Evolutionary conservation across 37 sponge, comb jelly and placozoan genomes (phyloP).

Genomic region (Tethya wilhelma): DNA sequence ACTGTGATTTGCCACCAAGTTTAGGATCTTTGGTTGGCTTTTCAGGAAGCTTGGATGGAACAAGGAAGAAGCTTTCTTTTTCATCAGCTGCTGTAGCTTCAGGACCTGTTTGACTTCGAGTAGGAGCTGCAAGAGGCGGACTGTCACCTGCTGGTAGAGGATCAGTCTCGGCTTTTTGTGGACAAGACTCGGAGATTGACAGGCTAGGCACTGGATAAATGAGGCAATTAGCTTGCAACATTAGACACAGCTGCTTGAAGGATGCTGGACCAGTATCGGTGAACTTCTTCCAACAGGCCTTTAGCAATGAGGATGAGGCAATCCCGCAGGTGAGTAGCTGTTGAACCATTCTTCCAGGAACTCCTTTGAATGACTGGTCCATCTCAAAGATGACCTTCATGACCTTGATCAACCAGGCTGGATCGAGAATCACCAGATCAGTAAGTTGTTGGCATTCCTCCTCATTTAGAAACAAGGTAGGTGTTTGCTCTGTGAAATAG

Average conservation of each 20-base stretch:
- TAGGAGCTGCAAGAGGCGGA: too few species aligned
- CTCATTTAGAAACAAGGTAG: constrained; percentile 25
- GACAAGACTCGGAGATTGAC: too few species aligned
- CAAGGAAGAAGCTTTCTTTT: not conserved
- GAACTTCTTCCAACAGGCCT: constrained; percentile 17
- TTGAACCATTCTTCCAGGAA: not conserved
- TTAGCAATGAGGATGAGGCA: constrained; percentile 2
- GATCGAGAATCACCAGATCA: constrained; percentile 45
- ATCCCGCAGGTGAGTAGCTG: constrained; percentile 3
- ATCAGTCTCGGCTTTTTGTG: too few species aligned
- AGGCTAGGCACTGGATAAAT: constrained; percentile 13
- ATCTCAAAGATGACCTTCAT: constrained; percentile 67
- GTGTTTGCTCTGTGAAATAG: not conserved
- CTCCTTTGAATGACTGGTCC: not conserved
- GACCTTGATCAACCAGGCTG: constrained; percentile 45
- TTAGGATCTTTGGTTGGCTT: not conserved
- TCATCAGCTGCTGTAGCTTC: not conserved
- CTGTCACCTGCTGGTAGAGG: too few species aligned
- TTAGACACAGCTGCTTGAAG: constrained; percentile 32
- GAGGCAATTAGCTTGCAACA: constrained; percentile 58
- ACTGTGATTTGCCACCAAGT: not conserved
- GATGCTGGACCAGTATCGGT: not conserved
- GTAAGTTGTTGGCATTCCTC: constrained; percentile 21
- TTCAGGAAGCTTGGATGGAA: constrained; percentile 43
- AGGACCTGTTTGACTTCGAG: too few species aligned